A percentile compares a stretch with the other conserved stretches of the same genome.
These are phyloP conservation scores for Nibea albiflora DNA, from an alignment of 2,113 vertebrate species.

Conservation along the genomic window DNA sequence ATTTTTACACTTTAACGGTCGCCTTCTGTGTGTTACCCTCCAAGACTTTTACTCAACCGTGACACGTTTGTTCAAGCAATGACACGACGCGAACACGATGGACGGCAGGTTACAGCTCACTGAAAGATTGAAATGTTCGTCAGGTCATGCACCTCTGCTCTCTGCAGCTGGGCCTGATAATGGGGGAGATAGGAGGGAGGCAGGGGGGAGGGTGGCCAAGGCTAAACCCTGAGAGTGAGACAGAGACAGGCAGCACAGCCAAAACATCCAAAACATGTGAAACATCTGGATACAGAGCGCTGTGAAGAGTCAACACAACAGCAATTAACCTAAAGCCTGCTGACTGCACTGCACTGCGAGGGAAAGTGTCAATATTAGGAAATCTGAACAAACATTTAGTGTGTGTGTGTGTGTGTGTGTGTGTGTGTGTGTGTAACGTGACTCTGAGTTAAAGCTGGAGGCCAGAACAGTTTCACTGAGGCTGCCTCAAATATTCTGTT, in stretches of 20 bases:
- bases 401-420: constrained; percentile 3
- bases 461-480: constrained; percentile 54
- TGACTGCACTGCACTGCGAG: constrained; percentile 47
- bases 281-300: constrained; percentile 63
- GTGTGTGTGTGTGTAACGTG: constrained; percentile 48
- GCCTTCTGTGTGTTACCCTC: no score
- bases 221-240: constrained; percentile 59
- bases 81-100: background rate
- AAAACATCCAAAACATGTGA: no score
- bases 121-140: background rate
- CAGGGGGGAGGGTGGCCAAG: constrained; percentile 52
- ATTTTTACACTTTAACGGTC: constrained; percentile 64
- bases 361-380: constrained; percentile 63
- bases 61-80: constrained; percentile 24
- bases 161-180: constrained; percentile 68
- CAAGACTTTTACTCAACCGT: constrained; percentile 16
- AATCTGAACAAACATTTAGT: constrained; percentile 58
- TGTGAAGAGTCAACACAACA: constrained; percentile 57
- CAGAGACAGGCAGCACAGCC: constrained; percentile 41
- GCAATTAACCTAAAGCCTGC: constrained; percentile 27
- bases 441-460: constrained; percentile 65
- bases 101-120: no score
- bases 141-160: constrained; percentile 43
- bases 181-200: background rate
- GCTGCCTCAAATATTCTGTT: constrained; percentile 66